A percentile compares a stretch with the other conserved stretches of the same genome.
These are phyloP conservation scores for Hydropotes inermis DNA, from an alignment of 2,113 vertebrate species.

Conservation along the genomic window DNA sequence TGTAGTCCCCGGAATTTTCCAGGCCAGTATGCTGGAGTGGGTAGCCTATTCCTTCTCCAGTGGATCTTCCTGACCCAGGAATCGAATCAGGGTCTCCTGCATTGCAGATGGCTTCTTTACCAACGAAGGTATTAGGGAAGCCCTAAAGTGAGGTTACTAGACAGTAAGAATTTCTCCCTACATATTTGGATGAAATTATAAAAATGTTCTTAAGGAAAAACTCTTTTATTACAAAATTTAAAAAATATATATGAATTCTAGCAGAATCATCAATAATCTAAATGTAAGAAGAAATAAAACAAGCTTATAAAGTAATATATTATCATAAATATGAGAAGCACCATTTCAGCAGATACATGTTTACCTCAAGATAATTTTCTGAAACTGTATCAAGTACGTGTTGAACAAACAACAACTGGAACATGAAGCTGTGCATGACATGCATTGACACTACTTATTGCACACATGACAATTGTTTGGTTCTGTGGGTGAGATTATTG, in stretches of 20 bases:
- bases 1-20: accelerated
- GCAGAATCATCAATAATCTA: neutral
- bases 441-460: neutral
- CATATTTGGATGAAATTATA: neutral
- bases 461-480: neutral
- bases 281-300: neutral
- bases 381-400: neutral
- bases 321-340: neutral
- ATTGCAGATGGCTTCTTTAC: neutral
- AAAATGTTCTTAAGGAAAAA: neutral
- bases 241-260: neutral
- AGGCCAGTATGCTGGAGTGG: neutral
- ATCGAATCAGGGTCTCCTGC: neutral
- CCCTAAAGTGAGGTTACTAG: neutral
- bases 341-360: neutral
- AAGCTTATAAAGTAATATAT: neutral
- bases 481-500: neutral
- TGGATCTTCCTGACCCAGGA: accelerated
- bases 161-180: neutral
- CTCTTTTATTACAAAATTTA: neutral
- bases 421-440: neutral
- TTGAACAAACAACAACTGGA: neutral
- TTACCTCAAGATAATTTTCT: neutral
- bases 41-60: neutral
- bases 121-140: neutral